Evolutionary conservation across 23 tunicate genomes (phyloP), one percentile per base, ranked within the genome.

Genomic region (Aplidium turbinatum): DNA sequence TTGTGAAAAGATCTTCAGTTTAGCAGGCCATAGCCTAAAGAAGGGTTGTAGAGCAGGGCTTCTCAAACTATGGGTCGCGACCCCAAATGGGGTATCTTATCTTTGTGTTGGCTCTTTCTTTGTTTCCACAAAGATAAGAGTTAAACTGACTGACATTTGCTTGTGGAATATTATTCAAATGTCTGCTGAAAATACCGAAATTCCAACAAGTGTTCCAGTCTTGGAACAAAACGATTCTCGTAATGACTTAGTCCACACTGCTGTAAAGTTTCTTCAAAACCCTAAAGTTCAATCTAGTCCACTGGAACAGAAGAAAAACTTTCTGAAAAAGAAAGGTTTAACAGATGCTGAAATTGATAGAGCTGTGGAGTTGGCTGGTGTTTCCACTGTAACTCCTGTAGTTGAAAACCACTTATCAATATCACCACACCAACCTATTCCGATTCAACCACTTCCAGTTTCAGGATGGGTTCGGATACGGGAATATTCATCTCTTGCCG

Each of bases 241-340:
- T 7, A 73, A 72, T 72, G 63, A 72, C 20, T 62, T 82, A 23
- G 52, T 82, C 2, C 36, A 73, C 19, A 82, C 87, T 24, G 87
- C 87, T n/a, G 78, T 82, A 0, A 82, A 82, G 35, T 82, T 82
- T 72, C 74, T 82, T 9, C 87, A 82, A 57, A 82, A 72, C 42
- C 79, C 87, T 36, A 82, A 82, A 82, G 87, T 82, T 4, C 73
- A 72, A 39, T 46, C 68, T 19, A 82, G 87, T 52, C 67, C 87
- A 53, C 55, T 82, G 6, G 69, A 73, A 30, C 79, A 82, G 33
- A 72, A 73, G 39, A 82, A 51, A 60, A 31, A 66, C 21, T 66
- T 66, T 38, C 26, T 66, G 52, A 66, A 66, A 39, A 66, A 38
- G 52, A 66, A 66, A 66, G 73, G 73, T 66, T 77, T 77, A 62